These are phyloP conservation scores for Tenualosa thibaudeaui DNA, from an alignment of 2,797 vertebrate genomes.

Conservation along the genomic window DNA sequence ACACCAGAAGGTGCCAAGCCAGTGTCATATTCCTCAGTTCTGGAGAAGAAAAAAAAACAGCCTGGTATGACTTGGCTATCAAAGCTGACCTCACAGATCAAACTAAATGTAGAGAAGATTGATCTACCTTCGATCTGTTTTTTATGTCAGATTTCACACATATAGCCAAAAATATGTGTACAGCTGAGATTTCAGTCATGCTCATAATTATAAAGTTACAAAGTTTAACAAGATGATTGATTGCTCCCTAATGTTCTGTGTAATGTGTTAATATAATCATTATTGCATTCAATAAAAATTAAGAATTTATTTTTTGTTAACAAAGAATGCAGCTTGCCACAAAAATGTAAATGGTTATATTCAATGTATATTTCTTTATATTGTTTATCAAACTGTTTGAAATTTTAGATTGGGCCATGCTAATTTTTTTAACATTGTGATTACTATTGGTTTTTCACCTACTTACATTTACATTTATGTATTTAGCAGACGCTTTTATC, in stretches of 20 bases:
- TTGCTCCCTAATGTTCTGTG: not conserved
- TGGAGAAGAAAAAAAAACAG: not conserved
- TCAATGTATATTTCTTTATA: not conserved
- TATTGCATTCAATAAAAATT: not conserved
- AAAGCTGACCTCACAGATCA: not conserved
- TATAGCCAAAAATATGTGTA: not conserved
- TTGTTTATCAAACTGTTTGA: not conserved
- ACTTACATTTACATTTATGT: not conserved
- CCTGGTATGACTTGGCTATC: not conserved
- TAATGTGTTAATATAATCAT: not conserved
- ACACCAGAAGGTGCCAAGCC: conserved; percentile 12
- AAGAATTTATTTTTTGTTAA: not conserved
- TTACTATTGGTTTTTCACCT: not conserved
- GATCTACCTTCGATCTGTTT: not conserved
- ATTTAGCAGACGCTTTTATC: no score
- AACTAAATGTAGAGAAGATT: not conserved
- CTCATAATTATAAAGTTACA: not conserved
- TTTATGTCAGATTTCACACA: not conserved
- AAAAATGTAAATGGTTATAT: not conserved
- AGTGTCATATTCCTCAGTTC: not conserved
- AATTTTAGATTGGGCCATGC: not conserved
- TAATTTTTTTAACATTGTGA: not conserved
- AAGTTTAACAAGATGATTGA: not conserved
- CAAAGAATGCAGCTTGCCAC: not conserved
- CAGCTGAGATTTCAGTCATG: not conserved